Evolutionary conservation across 2,113 vertebrate species (phyloP), one percentile per base, ranked within the genome.

Genomic region (Suricata suricatta): DNA sequence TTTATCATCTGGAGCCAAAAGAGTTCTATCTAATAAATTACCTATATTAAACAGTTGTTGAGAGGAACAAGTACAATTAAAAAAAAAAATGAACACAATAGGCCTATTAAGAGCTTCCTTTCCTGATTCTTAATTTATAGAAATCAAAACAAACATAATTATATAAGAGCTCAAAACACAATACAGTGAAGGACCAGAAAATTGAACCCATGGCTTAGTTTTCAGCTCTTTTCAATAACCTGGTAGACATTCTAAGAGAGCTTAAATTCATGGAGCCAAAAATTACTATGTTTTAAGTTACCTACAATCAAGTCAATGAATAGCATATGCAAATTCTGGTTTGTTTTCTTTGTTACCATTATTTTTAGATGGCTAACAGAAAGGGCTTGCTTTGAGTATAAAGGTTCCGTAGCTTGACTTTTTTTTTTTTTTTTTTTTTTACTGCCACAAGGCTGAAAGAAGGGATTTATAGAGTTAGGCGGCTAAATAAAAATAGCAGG

Each of bases 131-230:
- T 72, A 93, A 91, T 92, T 87, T 87, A 95, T 79, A 94, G 64
- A 89, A 93, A 97, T 86, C 29, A 90, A 96, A 96, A 93, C 64
- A 96, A 93, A 88, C 33, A 90, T 27, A 71, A 85, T 80, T 95
- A 86, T 21, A 3, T 72, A 89, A 93, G 72, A 66, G 52, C 41
- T 85, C 38, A 93, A 95, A 84, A 81, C 52, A 93, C 60, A 92
- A 47, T 76, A 63, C 47, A 93, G 85, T 80, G 21, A 95, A 90
- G 33, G 29, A 92, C 79, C 68, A 88, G 82, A 93, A 77, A 95
- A 83, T 2, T 90, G 74, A 92, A 92, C 31, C 25, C 23, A 81
- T 79, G 21, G 93, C 57, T 84, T 94, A 71, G 88, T 19, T 96
- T 90, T 96, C 63, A 71, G 74, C 41, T 77, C 38, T 96, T 96